Base-by-base conservation (phyloP, 2,797 vertebrate genomes). In the Galaxias olidus region DNA sequence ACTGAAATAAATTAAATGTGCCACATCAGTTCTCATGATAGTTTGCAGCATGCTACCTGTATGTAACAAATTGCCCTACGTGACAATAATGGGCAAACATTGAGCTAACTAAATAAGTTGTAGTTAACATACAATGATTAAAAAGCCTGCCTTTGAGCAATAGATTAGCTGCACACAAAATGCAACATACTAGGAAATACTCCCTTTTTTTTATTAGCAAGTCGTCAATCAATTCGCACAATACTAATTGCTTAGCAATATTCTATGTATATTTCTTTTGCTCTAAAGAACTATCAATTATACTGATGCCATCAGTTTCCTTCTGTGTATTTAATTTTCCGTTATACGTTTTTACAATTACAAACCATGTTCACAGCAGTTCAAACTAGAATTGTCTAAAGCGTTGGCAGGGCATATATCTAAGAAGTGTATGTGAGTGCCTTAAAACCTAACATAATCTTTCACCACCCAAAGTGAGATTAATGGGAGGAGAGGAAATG, bases 61-160 rank as follows among this genome's bases (percentile, higher is more conserved):
- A 30, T 30, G 30, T 30, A 6, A 30, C 6, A 6, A 30, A 30
- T 30, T 6, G 30, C 6, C 30, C 30, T 30, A 30, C 2, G 30
- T 30, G 30, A 30, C 30, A 2, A 30, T 30, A 30, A 3, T 30
- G 30, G 30, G 10, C 9, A 8, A 50, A 15, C n/a, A 6, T 50
- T 14, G 49, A 50, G 50, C 15, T 51, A 9, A 4, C 9, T 51
- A n/a, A 19, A 17, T 10, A 4, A 10, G 43, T 10, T 10, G 4
- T 14, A 45, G 43, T 9, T 17, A 18, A 10, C 18, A 47, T 6
- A 4, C 13, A 30, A 30, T 6, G 6, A 6, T 64, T 62, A 73
- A 78, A 83, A 56, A 79, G 81, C 64, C 18, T 46, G 66, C 75
- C 69, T 82, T 78, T 85, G 71, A 77, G 73, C 69, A 62, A 60